Evolutionary conservation across 2,113 vertebrate species (phyloP), one percentile per base, ranked within the genome.

Genomic region (Chaetodon trifascialis): DNA sequence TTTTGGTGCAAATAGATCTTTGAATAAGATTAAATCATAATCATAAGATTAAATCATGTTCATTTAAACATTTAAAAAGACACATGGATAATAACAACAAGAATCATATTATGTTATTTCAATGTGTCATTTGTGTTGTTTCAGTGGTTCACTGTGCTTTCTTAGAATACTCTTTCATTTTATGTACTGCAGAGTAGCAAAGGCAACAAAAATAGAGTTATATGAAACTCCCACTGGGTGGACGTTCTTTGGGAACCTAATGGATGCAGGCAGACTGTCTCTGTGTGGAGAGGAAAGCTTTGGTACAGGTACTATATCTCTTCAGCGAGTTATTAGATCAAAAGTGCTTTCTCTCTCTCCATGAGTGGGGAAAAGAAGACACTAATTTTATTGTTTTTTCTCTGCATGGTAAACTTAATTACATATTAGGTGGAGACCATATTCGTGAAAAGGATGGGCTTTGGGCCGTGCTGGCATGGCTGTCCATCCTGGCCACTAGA

Each of bases 271-370:
- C 88, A 96, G 96, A 78, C 94, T 99, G 88, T 99, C 98, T 73
- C 94, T 99, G 75, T 99, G 97, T 84, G 98, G 98, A 83, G 98
- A 99, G 87, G 98, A 99, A 92, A 98, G 97, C 91, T 99, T 99
- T 89, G 98, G 97, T 76, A 99, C 97, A 75, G 97, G 98, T 99
- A 95, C 42, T 17, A 34, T 30, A 21, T 38, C 5, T n/a, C 3
- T 17, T 55, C 60, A 38, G 38, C 11, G 67, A 52, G 44, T 23
- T 65, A 42, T 47, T 60, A 21, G 7, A 70, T 73, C 19, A 36
- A 46, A 46, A 0, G 8, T 56, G 69, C 7, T 30, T 3, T 30
- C 30, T 30, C 30, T 30, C 30, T 1, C 30, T 65, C 5, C 1
- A 40, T 67, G 10, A 51, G 17, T 11, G 2, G 4, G 7, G 7